Conservation (phyloP, 2,113 vertebrate genomes). For the Oryzias javanicus region DNA sequence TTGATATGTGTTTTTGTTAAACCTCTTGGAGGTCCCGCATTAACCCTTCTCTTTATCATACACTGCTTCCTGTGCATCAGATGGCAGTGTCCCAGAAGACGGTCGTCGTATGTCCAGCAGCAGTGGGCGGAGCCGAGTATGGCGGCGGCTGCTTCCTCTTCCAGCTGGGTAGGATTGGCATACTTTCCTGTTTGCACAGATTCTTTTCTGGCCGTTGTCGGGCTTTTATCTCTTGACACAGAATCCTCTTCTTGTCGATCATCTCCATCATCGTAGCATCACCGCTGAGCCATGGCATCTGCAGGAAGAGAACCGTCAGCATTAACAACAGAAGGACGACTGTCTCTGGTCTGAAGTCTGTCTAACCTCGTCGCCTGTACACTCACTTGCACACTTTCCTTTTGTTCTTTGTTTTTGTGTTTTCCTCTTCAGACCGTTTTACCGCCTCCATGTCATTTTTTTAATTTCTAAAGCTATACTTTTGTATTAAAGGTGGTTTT, state of each 20-base stretch:
- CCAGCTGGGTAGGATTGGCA: slow-evolving; percentile 95
- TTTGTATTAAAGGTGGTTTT: no score
- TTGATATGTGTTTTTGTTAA: background rate
- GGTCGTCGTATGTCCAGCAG: slow-evolving; percentile 62
- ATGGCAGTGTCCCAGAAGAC: slow-evolving; percentile 87
- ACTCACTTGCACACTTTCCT: no score
- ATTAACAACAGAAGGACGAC: background rate
- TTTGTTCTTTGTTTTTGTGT: no score
- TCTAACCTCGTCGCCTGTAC: no score
- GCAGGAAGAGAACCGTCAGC: slow-evolving; percentile 71
- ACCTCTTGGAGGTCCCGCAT: background rate
- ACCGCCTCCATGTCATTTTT: no score
- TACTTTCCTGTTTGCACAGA: slow-evolving; percentile 95
- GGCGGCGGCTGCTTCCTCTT: slow-evolving; percentile 89
- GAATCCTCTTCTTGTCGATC: slow-evolving; percentile 94
- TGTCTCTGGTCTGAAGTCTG: no score
- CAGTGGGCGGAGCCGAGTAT: slow-evolving; percentile 86
- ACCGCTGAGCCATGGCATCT: slow-evolving; percentile 91
- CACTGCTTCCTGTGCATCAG: slow-evolving; percentile 4
- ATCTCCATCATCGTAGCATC: slow-evolving; percentile 97
- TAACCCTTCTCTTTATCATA: background rate
- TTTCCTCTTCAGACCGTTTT: no score
- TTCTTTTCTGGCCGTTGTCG: slow-evolving; percentile 91
- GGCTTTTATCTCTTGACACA: slow-evolving; percentile 95
- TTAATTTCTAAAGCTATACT: no score